phyloP scores from a whole-genome alignment of 2,797 vertebrate genomes.

The Enteromius treurensis region DNA sequence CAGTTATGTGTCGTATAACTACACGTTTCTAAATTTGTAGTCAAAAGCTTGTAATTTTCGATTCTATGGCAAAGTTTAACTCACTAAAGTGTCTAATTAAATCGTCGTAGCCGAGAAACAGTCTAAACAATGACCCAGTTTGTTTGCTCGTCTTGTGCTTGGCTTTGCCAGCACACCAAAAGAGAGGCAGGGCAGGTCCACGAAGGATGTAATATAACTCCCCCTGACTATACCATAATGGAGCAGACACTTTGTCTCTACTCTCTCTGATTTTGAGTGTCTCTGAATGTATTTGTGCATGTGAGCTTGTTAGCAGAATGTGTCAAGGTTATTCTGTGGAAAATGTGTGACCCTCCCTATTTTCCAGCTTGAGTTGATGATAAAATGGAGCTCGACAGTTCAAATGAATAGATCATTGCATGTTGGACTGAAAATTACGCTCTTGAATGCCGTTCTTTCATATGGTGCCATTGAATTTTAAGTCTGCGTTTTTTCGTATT shows the following conservation, averaged over 20 bases:
- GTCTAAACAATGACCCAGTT: slow-evolving; percentile 39
- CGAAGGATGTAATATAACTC: slow-evolving; percentile 33
- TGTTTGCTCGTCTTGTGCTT: slow-evolving; percentile 27
- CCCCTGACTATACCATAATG: not conserved
- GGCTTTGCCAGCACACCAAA: slow-evolving; percentile 30
- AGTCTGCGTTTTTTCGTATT: not conserved
- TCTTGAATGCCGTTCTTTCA: slow-evolving; percentile 23
- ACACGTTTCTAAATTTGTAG: not conserved
- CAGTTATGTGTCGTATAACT: not conserved
- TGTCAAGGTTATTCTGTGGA: slow-evolving; percentile 34
- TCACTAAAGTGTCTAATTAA: slow-evolving; percentile 19
- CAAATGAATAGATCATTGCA: slow-evolving; percentile 44
- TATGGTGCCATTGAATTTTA: slow-evolving; percentile 6
- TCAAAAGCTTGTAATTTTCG: not conserved
- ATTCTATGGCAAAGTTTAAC: not conserved
- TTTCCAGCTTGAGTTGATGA: slow-evolving; percentile 37
- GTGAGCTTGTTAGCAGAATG: slow-evolving; percentile 11
- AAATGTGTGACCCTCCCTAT: slow-evolving; percentile 40
- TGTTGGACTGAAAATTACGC: slow-evolving; percentile 27
- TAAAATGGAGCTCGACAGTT: slow-evolving; percentile 48
- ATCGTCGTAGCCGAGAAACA: slow-evolving; percentile 16
- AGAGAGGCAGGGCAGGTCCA: slow-evolving; percentile 21
- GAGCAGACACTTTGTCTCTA: not conserved
- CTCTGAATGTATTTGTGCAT: slow-evolving; percentile 15
- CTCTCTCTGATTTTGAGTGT: slow-evolving; percentile 11